A percentile compares a stretch with the other conserved stretches of the same genome.
Evolutionary conservation across 2,113 vertebrate genomes (phyloP).

Genomic region (Ictalurus punctatus): DNA sequence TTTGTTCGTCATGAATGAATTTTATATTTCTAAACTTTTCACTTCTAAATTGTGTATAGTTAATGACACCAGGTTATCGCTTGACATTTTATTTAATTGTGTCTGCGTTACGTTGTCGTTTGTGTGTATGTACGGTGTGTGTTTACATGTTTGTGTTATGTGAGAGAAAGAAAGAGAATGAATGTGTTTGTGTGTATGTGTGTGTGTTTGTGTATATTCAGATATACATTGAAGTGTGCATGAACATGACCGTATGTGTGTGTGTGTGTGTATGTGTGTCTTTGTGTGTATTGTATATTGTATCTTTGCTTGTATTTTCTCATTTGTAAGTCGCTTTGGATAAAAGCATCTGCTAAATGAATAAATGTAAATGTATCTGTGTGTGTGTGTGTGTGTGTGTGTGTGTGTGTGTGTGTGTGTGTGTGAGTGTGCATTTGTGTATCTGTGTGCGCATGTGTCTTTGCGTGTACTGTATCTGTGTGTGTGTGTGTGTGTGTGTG

Average conservation of each 20-base stretch:
- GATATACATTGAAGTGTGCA: neutral
- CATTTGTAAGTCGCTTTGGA: no score
- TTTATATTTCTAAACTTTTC: neutral
- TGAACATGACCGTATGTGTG: neutral
- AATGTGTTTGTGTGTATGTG: neutral
- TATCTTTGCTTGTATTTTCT: slow-evolving; percentile 23
- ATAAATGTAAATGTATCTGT: no score
- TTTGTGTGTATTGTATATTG: slow-evolving; percentile 46
- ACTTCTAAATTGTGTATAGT: neutral
- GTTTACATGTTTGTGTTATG: neutral
- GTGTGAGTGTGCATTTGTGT: no score
- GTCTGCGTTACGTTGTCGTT: neutral
- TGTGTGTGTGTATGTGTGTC: slow-evolving; percentile 69
- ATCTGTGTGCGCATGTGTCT: slow-evolving; percentile 38
- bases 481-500: slow-evolving; percentile 70
- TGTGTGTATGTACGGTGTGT: neutral
- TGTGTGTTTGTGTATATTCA: neutral
- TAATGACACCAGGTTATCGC: neutral
- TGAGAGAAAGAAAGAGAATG: neutral
- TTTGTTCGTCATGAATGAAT: neutral
- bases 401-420: no score
- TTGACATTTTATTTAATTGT: neutral
- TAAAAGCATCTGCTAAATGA: no score
- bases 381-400: no score
- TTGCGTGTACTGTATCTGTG: slow-evolving; percentile 6